These are phyloP conservation scores for Pyxicephalus adspersus DNA, from an alignment of 2,113 vertebrate species.

Conservation along the genomic window DNA sequence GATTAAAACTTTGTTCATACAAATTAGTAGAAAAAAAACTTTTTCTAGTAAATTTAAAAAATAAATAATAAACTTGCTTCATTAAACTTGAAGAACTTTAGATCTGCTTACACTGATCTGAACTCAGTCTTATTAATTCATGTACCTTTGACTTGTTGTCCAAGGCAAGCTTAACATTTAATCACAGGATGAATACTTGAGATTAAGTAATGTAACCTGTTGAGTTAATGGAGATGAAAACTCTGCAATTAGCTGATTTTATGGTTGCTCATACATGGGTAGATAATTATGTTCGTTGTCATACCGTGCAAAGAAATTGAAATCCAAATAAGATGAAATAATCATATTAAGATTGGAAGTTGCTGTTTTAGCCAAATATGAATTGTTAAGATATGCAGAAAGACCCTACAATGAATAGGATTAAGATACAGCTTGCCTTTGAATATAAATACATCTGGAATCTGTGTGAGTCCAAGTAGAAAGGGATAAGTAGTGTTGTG, in stretches of 20 bases:
- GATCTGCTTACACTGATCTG: slow-evolving; percentile 2
- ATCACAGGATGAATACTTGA: slow-evolving; percentile 43
- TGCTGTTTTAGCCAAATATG: slow-evolving; percentile 47
- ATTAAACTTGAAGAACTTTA: slow-evolving; percentile 4
- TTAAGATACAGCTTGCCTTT: slow-evolving; percentile 42
- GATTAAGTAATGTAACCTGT: slow-evolving; percentile 45
- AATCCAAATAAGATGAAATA: slow-evolving; percentile 56
- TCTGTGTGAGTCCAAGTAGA: background rate
- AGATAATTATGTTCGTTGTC: slow-evolving; percentile 41
- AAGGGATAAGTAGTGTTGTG: background rate
- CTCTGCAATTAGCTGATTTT: slow-evolving; percentile 51
- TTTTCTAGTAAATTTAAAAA: no score
- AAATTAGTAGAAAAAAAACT: no score
- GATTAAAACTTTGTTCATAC: no score
- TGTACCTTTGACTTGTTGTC: slow-evolving; percentile 45
- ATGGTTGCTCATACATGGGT: slow-evolving; percentile 37
- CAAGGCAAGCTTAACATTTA: slow-evolving; percentile 39
- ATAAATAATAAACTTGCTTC: background rate
- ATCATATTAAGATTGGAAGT: slow-evolving; percentile 50
- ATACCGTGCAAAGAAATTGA: slow-evolving; percentile 55
- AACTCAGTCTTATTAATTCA: background rate
- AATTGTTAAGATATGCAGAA: slow-evolving; percentile 41
- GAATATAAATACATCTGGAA: slow-evolving; percentile 19
- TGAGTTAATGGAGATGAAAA: slow-evolving; percentile 52
- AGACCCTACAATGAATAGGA: slow-evolving; percentile 49